Base-by-base conservation (phyloP, 2,797 vertebrate genomes). In the Muscicapa striata region DNA sequence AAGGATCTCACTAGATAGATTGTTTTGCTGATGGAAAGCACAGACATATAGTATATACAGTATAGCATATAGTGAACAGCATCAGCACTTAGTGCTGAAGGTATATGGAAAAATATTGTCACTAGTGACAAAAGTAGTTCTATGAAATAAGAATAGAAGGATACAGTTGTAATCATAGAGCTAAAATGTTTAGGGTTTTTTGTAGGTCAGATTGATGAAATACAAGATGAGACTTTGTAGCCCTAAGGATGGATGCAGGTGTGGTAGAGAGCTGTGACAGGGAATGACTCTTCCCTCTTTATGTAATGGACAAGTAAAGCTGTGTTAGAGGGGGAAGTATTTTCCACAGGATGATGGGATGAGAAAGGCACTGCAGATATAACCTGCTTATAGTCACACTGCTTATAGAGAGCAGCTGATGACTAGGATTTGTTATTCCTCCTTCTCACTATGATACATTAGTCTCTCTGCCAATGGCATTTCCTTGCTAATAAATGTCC, bases 21-120 rank as follows among this genome's bases (percentile, higher is more conserved):
- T 70, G 41, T 41, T 87, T 84, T 95, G 48, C 45, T 73, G 58
- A 89, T 48, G 68, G 49, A 89, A 95, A 49, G 58, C 63, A 82
- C 30, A 38, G 24, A 36, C 21, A 55, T 40, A 40, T 15, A 40
- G 14, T 40, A 40, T 40, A 40, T 40, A 40, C 8, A 62, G 24
- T 54, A 55, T 55, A 80, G 48, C 41, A 83, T 38, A 48, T 68
- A 86, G 49, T 62, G 64, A 87, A 78, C 34, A 75, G 59, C 70
- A 89, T 74, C 52, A 66, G 40, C 34, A 62, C 20, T 61, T 84
- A 43, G 13, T 23, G 19, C 23, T 66, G 61, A 69, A 79, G 15
- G 29, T n/a, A 20, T 46, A 10, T 30, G 22, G 13, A 45, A 72
- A 80, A 93, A 52, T 73, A 64, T 40, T 77, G 34, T 72, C 43